phyloP scores from a whole-genome alignment of 1,140 invertebrate genomes.

The Sycophaga agraensis region DNA sequence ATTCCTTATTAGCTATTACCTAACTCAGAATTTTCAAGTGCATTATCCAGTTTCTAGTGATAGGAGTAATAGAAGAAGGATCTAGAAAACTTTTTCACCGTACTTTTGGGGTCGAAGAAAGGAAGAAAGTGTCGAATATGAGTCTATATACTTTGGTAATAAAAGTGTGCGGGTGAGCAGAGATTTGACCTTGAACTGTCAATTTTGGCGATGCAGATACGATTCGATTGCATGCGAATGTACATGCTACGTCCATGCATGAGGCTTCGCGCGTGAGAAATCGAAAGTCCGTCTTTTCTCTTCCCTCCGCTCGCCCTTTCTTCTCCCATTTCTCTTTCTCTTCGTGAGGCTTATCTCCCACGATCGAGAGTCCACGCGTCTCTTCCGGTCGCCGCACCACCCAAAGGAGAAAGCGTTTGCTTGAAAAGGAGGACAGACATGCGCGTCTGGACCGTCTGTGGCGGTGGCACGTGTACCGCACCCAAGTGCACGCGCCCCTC shows the following conservation, averaged over 20 bases:
- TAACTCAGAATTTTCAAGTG: no score
- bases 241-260: background rate
- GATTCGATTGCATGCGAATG: background rate
- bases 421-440: conserved; percentile 6
- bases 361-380: background rate
- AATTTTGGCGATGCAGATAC: conserved; percentile 4
- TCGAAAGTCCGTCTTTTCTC: conserved; percentile 22
- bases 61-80: no score
- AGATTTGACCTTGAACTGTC: conserved; percentile 24
- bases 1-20: no score
- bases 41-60: no score
- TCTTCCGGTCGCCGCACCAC: background rate
- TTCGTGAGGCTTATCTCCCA: conserved; percentile 1
- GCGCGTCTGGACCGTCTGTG: background rate
- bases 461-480: no score
- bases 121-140: no score
- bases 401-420: conserved; percentile 19
- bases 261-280: conserved; percentile 21
- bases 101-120: no score
- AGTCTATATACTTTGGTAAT: no score
- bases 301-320: background rate
- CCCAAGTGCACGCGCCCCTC: no score
- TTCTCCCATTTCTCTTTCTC: conserved; percentile 15
- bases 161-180: no score
- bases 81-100: no score